Conservation (phyloP, 2,797 vertebrate species). For the Epinephelus awoara region DNA sequence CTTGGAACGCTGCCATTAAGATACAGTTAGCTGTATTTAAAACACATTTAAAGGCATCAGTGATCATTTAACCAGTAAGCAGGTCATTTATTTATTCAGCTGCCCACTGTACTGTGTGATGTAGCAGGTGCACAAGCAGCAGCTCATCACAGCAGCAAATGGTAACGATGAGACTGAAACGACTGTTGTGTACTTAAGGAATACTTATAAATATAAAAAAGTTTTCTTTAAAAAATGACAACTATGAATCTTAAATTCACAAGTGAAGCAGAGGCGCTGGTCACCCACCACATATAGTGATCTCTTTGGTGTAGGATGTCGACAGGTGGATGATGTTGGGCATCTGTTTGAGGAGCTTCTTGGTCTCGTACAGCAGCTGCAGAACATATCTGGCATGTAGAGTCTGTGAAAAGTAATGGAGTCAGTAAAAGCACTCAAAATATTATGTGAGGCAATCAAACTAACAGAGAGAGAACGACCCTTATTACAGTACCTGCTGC, state of each 20-base stretch:
- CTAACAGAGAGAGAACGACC: neutral
- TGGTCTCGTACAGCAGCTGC: constrained; percentile 92
- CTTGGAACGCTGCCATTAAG: constrained; percentile 50
- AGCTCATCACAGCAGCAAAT: neutral
- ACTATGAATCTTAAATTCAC: neutral
- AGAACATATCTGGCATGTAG: constrained; percentile 94
- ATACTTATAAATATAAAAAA: too few relatives aligned
- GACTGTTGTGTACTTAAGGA: too few relatives aligned
- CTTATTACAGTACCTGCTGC: constrained; percentile 82
- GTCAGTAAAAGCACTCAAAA: neutral
- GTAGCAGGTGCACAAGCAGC: neutral
- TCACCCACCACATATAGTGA: constrained; percentile 94
- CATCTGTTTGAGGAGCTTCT: constrained; percentile 92
- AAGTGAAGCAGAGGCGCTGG: neutral
- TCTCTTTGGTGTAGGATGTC: constrained; percentile 91
- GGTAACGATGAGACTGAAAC: neutral
- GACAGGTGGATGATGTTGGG: constrained; percentile 92
- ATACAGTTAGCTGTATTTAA: constrained; percentile 41
- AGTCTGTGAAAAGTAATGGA: constrained; percentile 75
- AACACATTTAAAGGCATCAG: constrained; percentile 39
- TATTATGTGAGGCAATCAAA: neutral
- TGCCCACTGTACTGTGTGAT: neutral
- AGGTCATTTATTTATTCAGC: constrained; percentile 33
- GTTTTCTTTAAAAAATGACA: neutral
- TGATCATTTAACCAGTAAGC: constrained; percentile 5